Percentiles rank a stretch among this genome's conserved stretches.
These are phyloP conservation scores for Gadus macrocephalus DNA, from an alignment of 2,113 vertebrate genomes.

Conservation along the genomic window DNA sequence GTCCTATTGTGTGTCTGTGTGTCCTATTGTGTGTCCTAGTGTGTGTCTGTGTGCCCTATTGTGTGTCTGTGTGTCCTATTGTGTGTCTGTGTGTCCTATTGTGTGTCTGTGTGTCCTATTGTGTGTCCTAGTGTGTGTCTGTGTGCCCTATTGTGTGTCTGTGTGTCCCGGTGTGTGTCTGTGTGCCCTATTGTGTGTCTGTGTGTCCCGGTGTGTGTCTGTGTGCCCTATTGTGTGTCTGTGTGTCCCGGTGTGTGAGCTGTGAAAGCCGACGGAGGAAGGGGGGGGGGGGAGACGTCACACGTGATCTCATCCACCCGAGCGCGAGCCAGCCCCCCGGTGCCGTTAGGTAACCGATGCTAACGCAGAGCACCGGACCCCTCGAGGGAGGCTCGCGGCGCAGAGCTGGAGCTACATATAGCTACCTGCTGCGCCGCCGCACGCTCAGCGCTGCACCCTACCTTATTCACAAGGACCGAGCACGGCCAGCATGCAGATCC, in stretches of 20 bases:
- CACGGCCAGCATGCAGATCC: background rate
- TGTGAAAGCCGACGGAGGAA: conserved; percentile 39
- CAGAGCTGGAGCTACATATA: background rate
- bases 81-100: background rate
- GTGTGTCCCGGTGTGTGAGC: conserved; percentile 17
- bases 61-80: conserved; percentile 17
- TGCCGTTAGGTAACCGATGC: conserved; percentile 62
- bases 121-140: too few species aligned
- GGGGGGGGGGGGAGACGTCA: conserved; percentile 64
- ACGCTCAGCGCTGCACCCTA: too few species aligned
- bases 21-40: too few species aligned
- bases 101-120: too few species aligned
- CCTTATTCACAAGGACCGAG: conserved; percentile 5
- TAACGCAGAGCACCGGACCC: conserved; percentile 50
- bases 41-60: background rate
- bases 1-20: too few species aligned
- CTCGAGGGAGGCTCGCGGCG: conserved; percentile 39
- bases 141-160: too few species aligned
- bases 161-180: too few species aligned
- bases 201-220: too few species aligned
- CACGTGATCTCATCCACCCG: conserved; percentile 60
- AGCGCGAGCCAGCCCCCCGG: conserved; percentile 54
- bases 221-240: background rate
- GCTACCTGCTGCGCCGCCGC: background rate
- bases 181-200: too few species aligned